A percentile compares a stretch with the other conserved stretches of the same genome.
Evolutionary conservation across 2,888 invertebrate genomes (phyloP).

Genomic region (Drosophila austrosaltans): DNA sequence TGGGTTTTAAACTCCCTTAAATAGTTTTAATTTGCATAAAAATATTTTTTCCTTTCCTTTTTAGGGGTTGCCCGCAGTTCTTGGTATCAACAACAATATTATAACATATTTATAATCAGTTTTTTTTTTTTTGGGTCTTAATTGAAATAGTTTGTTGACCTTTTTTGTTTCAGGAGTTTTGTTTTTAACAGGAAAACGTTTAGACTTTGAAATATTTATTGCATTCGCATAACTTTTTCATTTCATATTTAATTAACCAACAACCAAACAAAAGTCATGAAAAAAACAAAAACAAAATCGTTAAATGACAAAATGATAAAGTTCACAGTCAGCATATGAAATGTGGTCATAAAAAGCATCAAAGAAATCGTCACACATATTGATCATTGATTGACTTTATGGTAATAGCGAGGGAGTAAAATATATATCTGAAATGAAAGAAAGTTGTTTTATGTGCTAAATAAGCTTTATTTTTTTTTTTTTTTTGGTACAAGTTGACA

Average conservation of each 20-base stretch:
- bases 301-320: conserved; percentile 20
- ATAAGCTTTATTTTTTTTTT: too few relatives aligned
- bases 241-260: conserved; percentile 17
- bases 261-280: neutral
- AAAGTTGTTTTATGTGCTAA: neutral
- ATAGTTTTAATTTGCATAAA: conserved; percentile 71
- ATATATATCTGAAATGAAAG: neutral
- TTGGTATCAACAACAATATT: conserved; percentile 19
- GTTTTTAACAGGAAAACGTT: neutral
- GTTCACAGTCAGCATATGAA: neutral
- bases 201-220: conserved; percentile 27
- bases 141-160: conserved; percentile 27
- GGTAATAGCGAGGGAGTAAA: neutral
- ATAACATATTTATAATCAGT: conserved; percentile 22
- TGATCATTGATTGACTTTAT: conserved; percentile 7
- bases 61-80: conserved; percentile 64
- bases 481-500: neutral
- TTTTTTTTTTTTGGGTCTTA: neutral
- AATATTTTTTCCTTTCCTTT: neutral
- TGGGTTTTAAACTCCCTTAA: conserved; percentile 28
- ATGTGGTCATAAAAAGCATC: conserved; percentile 10
- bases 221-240: conserved; percentile 28
- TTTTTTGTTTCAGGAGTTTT: conserved; percentile 1
- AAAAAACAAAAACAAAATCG: conserved; percentile 20
- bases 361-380: conserved; percentile 14